Evolutionary conservation across 2,888 invertebrate genomes (phyloP).

Genomic region (Coleophora flavipennella): DNA sequence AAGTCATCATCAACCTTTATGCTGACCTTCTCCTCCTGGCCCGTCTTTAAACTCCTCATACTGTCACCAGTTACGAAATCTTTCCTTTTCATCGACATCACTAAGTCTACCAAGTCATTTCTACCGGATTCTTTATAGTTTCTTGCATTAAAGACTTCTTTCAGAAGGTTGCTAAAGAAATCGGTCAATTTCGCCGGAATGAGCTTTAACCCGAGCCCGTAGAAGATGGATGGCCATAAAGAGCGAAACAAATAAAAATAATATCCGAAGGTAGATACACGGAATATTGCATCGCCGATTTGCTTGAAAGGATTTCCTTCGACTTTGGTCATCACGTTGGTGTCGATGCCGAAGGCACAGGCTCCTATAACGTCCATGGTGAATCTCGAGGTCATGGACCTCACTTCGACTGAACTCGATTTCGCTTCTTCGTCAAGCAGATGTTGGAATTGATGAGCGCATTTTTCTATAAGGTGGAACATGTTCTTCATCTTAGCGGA

Average conservation of each 20-base stretch:
- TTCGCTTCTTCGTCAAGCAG: constrained; percentile 4
- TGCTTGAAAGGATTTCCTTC: constrained; percentile 25
- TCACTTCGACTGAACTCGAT: constrained; percentile 21
- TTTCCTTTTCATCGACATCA: constrained; percentile 17
- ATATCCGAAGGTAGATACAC: constrained; percentile 15
- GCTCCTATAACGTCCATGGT: constrained; percentile 36
- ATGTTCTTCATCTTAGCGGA: constrained; percentile 37
- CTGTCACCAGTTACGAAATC: constrained; percentile 25
- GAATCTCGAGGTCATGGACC: constrained; percentile 28
- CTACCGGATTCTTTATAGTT: constrained; percentile 12
- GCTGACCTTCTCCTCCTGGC: too few relatives aligned
- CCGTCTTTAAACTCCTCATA: constrained; percentile 15
- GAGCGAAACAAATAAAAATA: constrained; percentile 17
- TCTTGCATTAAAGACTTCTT: constrained; percentile 13
- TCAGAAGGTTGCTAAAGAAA: constrained; percentile 19
- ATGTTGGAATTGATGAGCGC: constrained; percentile 12
- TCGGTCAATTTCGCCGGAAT: constrained; percentile 19
- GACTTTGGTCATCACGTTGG: constrained; percentile 7
- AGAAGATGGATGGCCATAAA: constrained; percentile 30
- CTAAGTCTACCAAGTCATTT: constrained; percentile 20
- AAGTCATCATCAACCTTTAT: constrained; percentile 43
- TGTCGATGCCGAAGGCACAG: constrained; percentile 29
- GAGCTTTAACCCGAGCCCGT: constrained; percentile 20
- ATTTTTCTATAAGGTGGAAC: constrained; percentile 21
- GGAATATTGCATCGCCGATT: constrained; percentile 24